phyloP scores from a whole-genome alignment of 2,888 invertebrate species.

The Itoplectis maculator region DNA sequence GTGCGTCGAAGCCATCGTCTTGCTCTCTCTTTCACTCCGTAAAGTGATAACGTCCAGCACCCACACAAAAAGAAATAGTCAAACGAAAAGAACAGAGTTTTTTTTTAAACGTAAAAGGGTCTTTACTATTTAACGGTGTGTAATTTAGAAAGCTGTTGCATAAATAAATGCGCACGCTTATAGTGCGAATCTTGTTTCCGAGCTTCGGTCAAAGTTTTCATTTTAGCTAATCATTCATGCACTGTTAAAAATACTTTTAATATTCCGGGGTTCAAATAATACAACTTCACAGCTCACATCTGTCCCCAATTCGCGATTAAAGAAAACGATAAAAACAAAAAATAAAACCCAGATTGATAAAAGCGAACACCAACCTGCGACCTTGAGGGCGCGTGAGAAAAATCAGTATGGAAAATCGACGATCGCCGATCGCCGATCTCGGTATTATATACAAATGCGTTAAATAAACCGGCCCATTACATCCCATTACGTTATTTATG shows the following conservation, averaged over 20 bases:
- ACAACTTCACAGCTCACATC: no score
- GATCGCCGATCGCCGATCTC: constrained; percentile 54
- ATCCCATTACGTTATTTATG: constrained; percentile 76
- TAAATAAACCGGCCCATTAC: constrained; percentile 69
- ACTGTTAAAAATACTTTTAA: no score
- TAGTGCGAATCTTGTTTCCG: background rate
- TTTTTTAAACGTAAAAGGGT: background rate
- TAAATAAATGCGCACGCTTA: background rate
- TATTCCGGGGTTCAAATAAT: no score
- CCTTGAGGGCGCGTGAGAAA: no score
- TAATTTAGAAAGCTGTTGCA: background rate
- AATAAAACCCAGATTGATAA: no score
- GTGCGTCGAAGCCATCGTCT: constrained; percentile 36
- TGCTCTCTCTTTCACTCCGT: constrained; percentile 17
- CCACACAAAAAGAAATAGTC: constrained; percentile 1
- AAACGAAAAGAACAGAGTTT: constrained; percentile 1
- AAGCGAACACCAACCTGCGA: no score
- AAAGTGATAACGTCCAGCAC: constrained; percentile 4
- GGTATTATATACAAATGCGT: constrained; percentile 40
- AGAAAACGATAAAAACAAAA: no score
- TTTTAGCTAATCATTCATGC: no score
- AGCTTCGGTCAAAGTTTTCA: no score
- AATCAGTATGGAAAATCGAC: background rate
- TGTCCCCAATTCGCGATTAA: no score
- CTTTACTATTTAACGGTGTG: background rate